A percentile compares a stretch with the other conserved stretches of the same genome.
phyloP scores from a whole-genome alignment of 2,888 invertebrate genomes.

The Nemurella pictetii region DNA sequence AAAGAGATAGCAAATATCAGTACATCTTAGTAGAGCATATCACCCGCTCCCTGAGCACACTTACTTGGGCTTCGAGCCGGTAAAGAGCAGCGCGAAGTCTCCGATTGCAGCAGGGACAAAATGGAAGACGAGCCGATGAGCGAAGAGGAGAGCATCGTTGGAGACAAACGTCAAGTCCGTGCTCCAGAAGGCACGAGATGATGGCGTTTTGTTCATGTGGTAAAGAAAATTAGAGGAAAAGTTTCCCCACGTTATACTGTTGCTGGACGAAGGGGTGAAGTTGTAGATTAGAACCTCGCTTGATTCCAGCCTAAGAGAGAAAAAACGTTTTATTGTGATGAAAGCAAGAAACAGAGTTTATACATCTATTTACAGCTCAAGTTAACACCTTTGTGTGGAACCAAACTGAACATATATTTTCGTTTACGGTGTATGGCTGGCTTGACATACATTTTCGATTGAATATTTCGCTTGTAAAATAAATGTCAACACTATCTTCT shows the following conservation, averaged over 20 bases:
- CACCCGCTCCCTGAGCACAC: not conserved
- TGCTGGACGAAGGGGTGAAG: not conserved
- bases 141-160: not conserved
- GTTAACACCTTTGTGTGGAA: no score
- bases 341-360: no score
- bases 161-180: not conserved
- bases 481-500: no score
- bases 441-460: no score
- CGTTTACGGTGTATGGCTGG: no score
- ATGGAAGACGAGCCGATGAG: not conserved
- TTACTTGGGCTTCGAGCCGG: not conserved
- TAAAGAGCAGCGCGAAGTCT: not conserved
- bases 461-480: no score
- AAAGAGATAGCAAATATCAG: not conserved
- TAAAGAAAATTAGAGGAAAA: not conserved
- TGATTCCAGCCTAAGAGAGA: not conserved
- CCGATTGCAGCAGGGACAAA: not conserved
- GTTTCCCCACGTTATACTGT: not conserved
- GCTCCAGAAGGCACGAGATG: not conserved
- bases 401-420: no score
- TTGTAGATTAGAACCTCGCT: not conserved
- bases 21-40: no score
- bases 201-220: not conserved
- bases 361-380: no score
- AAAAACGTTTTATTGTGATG: no score